Conservation (phyloP, 2,113 vertebrate species). For the Misgurnus anguillicaudatus region DNA sequence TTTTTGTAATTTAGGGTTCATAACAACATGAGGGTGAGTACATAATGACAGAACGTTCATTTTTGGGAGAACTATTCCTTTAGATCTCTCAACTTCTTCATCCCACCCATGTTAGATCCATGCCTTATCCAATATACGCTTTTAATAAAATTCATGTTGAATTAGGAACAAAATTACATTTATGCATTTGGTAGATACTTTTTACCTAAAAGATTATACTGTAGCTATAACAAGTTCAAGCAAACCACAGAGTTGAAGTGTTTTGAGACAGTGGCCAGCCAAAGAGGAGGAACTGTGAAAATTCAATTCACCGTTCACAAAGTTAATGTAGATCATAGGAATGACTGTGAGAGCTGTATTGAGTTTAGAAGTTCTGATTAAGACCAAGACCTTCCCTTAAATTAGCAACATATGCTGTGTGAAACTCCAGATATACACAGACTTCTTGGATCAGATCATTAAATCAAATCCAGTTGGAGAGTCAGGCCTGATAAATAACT, state of each 20-base stretch:
- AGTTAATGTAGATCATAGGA: conserved; percentile 12
- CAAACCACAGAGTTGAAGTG: background rate
- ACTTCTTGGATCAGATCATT: conserved; percentile 25
- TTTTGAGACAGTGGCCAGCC: background rate
- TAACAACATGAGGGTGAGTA: no score
- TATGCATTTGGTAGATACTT: no score
- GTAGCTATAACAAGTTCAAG: background rate
- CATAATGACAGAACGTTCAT: background rate
- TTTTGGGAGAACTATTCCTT: background rate
- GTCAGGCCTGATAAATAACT: conserved; percentile 38
- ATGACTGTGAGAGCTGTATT: background rate
- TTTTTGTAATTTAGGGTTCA: no score
- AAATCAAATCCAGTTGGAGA: conserved; percentile 47
- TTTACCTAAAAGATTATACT: no score
- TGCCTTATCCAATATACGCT: no score
- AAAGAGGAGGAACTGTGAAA: background rate
- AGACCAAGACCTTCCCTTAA: conserved; percentile 2
- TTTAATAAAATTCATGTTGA: no score
- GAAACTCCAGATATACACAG: conserved; percentile 40
- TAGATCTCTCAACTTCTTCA: no score
- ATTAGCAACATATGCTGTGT: conserved; percentile 47
- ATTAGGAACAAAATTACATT: no score
- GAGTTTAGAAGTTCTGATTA: conserved; percentile 13
- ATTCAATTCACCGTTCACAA: conserved; percentile 21
- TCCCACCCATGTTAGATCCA: no score